Evolutionary conservation across 2,113 vertebrate species (phyloP).

Genomic region (Stomatorhinus ivindoensis): DNA sequence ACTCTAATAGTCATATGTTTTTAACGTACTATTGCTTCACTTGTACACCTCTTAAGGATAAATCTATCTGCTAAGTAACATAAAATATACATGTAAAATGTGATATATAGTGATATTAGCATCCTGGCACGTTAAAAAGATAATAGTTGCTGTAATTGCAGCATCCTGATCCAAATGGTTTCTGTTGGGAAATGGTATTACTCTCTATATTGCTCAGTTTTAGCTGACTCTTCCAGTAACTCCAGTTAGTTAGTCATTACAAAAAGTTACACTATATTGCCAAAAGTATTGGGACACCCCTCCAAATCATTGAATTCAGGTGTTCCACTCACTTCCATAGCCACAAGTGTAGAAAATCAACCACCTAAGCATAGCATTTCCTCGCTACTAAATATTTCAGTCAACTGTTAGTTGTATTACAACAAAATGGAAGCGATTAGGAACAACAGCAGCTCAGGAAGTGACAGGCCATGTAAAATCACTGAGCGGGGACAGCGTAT

Average conservation of each 20-base stretch:
- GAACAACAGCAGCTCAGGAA: too few species aligned
- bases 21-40: background rate
- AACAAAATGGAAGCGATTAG: too few species aligned
- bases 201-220: background rate
- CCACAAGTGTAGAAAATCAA: too few species aligned
- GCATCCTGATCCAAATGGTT: background rate
- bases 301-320: too few species aligned
- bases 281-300: too few species aligned
- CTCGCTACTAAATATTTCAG: too few species aligned
- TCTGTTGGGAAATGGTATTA: background rate
- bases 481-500: too few species aligned
- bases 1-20: background rate
- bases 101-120: background rate
- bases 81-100: background rate
- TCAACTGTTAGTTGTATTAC: too few species aligned
- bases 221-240: background rate
- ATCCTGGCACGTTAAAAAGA: background rate
- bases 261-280: background rate
- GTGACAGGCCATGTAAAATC: too few species aligned
- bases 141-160: background rate
- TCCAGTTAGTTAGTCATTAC: background rate
- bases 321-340: too few species aligned
- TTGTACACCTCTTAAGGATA: background rate
- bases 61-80: background rate
- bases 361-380: too few species aligned